Conservation (phyloP, 2,888 invertebrate species). For the Tinea trinotella region DNA sequence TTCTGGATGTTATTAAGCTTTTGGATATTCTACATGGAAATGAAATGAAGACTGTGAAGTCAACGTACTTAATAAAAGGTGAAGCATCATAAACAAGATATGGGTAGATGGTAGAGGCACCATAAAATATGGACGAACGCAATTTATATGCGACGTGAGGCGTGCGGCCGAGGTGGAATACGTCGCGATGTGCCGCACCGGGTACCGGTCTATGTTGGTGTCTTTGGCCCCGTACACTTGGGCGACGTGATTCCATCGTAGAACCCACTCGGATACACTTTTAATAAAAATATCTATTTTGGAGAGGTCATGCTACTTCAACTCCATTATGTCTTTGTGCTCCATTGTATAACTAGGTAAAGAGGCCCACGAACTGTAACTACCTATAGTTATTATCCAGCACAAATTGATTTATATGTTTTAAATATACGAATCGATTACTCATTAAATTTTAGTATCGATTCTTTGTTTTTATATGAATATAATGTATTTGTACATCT, state of each 20-base stretch:
- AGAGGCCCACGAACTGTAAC: background rate
- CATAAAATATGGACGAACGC: constrained; percentile 17
- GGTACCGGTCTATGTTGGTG: constrained; percentile 11
- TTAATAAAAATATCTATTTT: background rate
- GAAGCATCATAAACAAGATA: constrained; percentile 14
- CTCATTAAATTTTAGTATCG: background rate
- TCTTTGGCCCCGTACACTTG: constrained; percentile 16
- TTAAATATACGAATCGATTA: background rate
- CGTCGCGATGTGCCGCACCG: constrained; percentile 8
- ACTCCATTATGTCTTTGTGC: background rate
- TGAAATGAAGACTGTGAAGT: background rate
- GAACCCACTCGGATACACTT: background rate
- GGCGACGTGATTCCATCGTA: background rate
- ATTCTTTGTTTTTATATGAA: constrained; percentile 5
- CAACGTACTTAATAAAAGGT: constrained; percentile 9
- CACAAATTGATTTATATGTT: background rate
- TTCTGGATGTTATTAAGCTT: background rate
- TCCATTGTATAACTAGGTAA: background rate
- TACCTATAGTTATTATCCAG: background rate
- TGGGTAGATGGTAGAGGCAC: constrained; percentile 8
- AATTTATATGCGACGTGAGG: constrained; percentile 18
- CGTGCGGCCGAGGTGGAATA: constrained; percentile 10
- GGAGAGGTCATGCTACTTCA: background rate
- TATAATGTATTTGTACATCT: too few relatives aligned
- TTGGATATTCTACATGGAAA: background rate